phyloP scores from a whole-genome alignment of 2,888 invertebrate genomes.

The Scaptodrosophila latifasciaeformis region DNA sequence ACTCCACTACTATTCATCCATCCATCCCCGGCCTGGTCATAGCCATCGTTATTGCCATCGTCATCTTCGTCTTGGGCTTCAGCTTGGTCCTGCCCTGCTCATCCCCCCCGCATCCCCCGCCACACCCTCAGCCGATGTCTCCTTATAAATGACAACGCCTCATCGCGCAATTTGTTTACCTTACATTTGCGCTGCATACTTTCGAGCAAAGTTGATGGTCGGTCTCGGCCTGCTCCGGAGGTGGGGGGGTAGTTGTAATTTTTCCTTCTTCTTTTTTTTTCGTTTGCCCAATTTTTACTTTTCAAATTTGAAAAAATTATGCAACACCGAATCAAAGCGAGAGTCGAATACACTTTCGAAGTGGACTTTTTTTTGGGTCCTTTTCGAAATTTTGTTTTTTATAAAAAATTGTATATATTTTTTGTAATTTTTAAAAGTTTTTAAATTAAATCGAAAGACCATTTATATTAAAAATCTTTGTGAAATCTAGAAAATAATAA shows the following conservation, averaged over 20 bases:
- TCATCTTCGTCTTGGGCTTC: background rate
- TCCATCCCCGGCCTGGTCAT: constrained; percentile 3
- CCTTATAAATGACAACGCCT: constrained; percentile 71
- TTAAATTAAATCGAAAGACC: too few relatives aligned
- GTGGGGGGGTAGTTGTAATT: background rate
- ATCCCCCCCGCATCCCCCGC: too few relatives aligned
- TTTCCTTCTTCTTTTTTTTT: constrained; percentile 16
- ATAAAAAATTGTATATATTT: too few relatives aligned
- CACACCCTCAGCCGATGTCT: constrained; percentile 8
- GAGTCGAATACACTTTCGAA: too few relatives aligned
- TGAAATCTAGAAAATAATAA: too few relatives aligned
- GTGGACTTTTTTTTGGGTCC: too few relatives aligned
- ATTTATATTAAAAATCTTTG: too few relatives aligned
- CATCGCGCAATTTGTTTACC: constrained; percentile 73
- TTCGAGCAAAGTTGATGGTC: constrained; percentile 13
- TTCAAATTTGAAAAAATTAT: constrained; percentile 12
- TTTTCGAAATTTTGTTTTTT: too few relatives aligned
- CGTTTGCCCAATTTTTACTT: constrained; percentile 12
- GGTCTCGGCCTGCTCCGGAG: too few relatives aligned
- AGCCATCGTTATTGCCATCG: background rate
- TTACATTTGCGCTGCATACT: constrained; percentile 44
- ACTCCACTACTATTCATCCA: too few relatives aligned
- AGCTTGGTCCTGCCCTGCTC: background rate
- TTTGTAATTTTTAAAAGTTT: too few relatives aligned
- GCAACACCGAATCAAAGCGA: too few relatives aligned